A percentile compares a stretch with the other conserved stretches of the same genome.
phyloP scores from a whole-genome alignment of 2,888 invertebrate genomes.

The Platerodrilus igneus region DNA sequence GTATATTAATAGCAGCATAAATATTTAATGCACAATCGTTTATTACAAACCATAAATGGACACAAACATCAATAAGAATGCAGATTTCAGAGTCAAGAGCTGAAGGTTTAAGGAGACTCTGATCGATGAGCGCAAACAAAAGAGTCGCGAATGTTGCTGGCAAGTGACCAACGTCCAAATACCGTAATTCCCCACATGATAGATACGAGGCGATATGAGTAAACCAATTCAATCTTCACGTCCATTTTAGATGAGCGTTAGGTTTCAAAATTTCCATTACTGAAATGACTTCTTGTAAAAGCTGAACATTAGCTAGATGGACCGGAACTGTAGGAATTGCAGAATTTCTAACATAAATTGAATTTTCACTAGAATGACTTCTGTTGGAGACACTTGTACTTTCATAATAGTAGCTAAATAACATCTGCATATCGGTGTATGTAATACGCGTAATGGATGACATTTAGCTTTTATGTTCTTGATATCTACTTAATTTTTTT shows the following conservation, averaged over 20 bases:
- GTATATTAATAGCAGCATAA: neutral
- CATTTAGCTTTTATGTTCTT: too few relatives aligned
- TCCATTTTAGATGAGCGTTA: neutral
- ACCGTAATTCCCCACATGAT: slow-evolving; percentile 45
- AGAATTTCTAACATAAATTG: slow-evolving; percentile 47
- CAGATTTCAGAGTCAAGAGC: slow-evolving; percentile 9
- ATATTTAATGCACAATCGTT: too few relatives aligned
- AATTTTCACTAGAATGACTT: slow-evolving; percentile 46
- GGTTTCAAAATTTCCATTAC: slow-evolving; percentile 23
- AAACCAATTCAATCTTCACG: slow-evolving; percentile 20
- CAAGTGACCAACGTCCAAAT: slow-evolving; percentile 47
- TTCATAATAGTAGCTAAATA: slow-evolving; percentile 38
- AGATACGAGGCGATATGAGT: slow-evolving; percentile 35
- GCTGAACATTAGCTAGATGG: slow-evolving; percentile 44
- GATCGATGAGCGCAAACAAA: slow-evolving; percentile 38
- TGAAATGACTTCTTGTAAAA: slow-evolving; percentile 24
- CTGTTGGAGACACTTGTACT: slow-evolving; percentile 40
- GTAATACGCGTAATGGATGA: too few relatives aligned
- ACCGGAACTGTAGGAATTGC: slow-evolving; percentile 44
- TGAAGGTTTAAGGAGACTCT: slow-evolving; percentile 20
- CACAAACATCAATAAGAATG: too few relatives aligned
- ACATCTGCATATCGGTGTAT: too few relatives aligned
- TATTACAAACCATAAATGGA: too few relatives aligned
- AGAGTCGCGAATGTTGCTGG: slow-evolving; percentile 42
- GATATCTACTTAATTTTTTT: too few relatives aligned